phyloP scores from a whole-genome alignment of 1,140 invertebrate genomes.

The Solenopsis fugax region DNA sequence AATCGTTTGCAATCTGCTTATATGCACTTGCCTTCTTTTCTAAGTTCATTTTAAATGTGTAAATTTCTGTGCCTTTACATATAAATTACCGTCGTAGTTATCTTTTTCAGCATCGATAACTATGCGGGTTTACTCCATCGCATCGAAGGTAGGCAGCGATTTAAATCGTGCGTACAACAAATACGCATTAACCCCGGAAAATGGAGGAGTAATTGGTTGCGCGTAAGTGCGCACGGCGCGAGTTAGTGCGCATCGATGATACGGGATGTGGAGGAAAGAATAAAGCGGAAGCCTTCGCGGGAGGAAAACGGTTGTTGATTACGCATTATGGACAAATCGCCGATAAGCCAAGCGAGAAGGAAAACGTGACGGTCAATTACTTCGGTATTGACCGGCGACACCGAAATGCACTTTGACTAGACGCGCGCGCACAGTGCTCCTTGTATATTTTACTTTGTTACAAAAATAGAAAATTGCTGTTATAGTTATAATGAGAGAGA shows the following conservation, averaged over 20 bases:
- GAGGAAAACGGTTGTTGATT: slow-evolving; percentile 32
- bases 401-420: slow-evolving; percentile 27
- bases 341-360: slow-evolving; percentile 39
- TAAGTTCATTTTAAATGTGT: neutral
- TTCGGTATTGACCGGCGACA: slow-evolving; percentile 27
- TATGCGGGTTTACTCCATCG: neutral
- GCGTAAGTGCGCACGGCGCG: slow-evolving; percentile 42
- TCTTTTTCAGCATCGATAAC: neutral
- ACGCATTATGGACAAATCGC: slow-evolving; percentile 30
- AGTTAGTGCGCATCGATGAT: slow-evolving; percentile 32
- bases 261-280: slow-evolving; percentile 11
- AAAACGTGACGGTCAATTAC: slow-evolving; percentile 38
- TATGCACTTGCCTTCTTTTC: neutral
- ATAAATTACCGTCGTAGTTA: slow-evolving; percentile 16
- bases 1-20: slow-evolving; percentile 35
- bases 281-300: slow-evolving; percentile 15
- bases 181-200: slow-evolving; percentile 60
- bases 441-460: slow-evolving; percentile 3
- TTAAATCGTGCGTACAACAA: slow-evolving; percentile 49
- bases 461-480: neutral
- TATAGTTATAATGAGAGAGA: neutral
- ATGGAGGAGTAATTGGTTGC: slow-evolving; percentile 36
- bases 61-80: neutral
- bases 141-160: neutral
- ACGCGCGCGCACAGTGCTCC: neutral